Evolutionary conservation across 2,888 invertebrate genomes (phyloP), one percentile per base, ranked within the genome.

Genomic region (Therioaphis trifolii): DNA sequence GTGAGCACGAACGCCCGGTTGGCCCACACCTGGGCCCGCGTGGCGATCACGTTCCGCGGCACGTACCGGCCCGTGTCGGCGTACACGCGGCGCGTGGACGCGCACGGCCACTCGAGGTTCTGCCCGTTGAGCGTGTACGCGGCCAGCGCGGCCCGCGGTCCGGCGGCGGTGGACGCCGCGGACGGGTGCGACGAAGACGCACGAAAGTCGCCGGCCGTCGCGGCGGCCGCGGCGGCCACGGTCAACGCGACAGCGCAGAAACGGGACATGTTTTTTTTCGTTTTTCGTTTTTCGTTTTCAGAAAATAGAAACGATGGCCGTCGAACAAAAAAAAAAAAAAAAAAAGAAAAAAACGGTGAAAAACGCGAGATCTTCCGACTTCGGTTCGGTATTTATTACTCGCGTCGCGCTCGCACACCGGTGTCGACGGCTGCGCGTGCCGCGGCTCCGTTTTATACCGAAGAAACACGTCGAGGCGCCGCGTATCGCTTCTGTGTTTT

Each of bases 31-130:
- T 91, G 92, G n/a, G 90, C 90, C 58, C 92, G 89, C 4, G 92
- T 92, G 3, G 91, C 91, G 84, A 93, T 91, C 55, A 92, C 89
- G 87, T 93, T 92, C 85, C 91, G 90, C 72, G 91, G 89, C 66
- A 91, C 89, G 89, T 91, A 93, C 58, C 91, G 89, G 2, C 91
- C 92, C 12, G 80, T 1, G 90, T 90, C 71, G 74, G 90, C 89
- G 88, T 91, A 92, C 86, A 92, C 90, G 86, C 89, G 91, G 87
- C 90, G 91, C 24, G 92, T 92, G 68, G 90, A 90, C 2, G 89
- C 87, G 86, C 91, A 91, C n/a, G 92, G 92, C 91, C 91, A 92
- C 35, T 89, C 88, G 46, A 92, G 87, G 76, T 87, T 87, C 49
- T 88, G 88, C 12, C 90, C 90, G 79, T 87, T 89, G 87, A 85